Evolutionary conservation across 2,888 invertebrate species (phyloP).

Genomic region (Cheilosia vulpina): DNA sequence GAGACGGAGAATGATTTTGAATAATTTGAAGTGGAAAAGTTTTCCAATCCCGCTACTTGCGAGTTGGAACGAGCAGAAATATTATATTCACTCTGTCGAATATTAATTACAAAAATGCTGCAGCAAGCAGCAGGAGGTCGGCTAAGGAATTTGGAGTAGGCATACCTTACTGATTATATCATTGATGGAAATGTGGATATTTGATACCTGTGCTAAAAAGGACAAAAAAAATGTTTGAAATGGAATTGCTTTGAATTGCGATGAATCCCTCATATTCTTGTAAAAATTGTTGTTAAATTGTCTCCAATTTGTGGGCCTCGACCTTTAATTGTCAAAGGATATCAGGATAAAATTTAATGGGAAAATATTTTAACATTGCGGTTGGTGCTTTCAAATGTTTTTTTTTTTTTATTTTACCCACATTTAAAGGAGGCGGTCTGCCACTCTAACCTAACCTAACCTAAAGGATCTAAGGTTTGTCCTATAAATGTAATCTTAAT

Average conservation of each 20-base stretch:
- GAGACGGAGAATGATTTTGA: conserved; percentile 61
- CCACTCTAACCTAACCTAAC: no score
- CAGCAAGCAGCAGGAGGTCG: conserved; percentile 8
- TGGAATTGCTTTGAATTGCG: neutral
- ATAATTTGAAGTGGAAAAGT: conserved; percentile 70
- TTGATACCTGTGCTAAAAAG: neutral
- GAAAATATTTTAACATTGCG: no score
- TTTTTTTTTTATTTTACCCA: no score
- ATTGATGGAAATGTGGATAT: conserved; percentile 10
- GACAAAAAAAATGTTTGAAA: no score
- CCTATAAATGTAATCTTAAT: no score
- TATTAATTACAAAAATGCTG: conserved; percentile 66
- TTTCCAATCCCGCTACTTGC: conserved; percentile 67
- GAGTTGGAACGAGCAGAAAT: conserved; percentile 24
- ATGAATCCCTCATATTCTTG: neutral
- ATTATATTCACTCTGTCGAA: conserved; percentile 61
- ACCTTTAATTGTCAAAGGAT: no score
- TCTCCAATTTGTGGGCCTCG: no score
- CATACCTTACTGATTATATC: conserved; percentile 6
- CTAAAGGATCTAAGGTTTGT: no score
- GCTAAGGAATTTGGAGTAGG: conserved; percentile 3
- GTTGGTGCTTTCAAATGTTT: no score
- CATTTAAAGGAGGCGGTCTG: no score
- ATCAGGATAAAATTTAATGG: no score
- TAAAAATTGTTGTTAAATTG: no score